Base-by-base conservation (phyloP, 1,140 invertebrate genomes). In the Papilio polyxenes region DNA sequence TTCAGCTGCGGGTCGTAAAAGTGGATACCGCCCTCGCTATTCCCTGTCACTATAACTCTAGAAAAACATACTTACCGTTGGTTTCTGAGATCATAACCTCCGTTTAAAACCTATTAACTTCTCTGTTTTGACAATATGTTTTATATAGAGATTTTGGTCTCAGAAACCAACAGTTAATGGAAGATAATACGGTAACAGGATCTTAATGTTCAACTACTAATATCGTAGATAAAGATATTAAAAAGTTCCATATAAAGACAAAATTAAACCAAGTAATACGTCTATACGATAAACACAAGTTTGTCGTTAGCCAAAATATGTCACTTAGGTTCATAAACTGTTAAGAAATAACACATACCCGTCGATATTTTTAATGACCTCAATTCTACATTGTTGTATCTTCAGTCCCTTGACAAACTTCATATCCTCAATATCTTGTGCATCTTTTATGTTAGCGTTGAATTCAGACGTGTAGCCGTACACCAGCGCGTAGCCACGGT, bases 1-100 rank as follows among this genome's bases (percentile, higher is more conserved):
- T 90, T 95, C 83, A 96, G 85, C 79, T 95, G 88, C 48, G 92
- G 88, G 83, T 96, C 95, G 82, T 96, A 96, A 86, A 96, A 96
- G 75, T 87, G 92, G 10, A 96, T 91, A 13, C 95, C 89, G 0
- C 96, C 96, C 51, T 72, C 85, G 11, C 84, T 88, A 82, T 95
- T 95, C 40, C 95, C 95, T 0, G 92, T 95, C 13, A 95, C 94
- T 48, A 96, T 86, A 8, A 94, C 84, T 31, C 95, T 96, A 82
- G 10, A 79, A 79, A 40, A 62, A 11, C 7, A 7, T 44, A 44
- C 40, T 44, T 44, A 31, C 23, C 23, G 23, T 31, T 31, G 23
- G 23, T 31, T 31, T 31, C 23, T 31, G 23, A 31, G 23, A 31
- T 2, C 23, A 1, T 1, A 31, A 31, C 23, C 23, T 31, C 23